Conservation (phyloP, 2,113 vertebrate genomes). For the Elephantulus edwardii region DNA sequence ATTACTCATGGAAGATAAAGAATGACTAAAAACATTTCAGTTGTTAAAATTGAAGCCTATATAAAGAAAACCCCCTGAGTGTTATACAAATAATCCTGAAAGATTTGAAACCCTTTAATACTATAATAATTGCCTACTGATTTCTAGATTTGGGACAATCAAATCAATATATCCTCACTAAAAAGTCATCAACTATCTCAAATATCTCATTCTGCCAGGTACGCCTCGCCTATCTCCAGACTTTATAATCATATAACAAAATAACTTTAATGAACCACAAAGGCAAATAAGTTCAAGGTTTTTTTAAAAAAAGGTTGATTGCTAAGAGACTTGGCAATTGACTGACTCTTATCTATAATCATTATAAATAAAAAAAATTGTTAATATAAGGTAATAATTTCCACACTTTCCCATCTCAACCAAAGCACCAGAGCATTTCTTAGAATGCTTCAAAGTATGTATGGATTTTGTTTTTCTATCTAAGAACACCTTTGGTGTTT, state of each 20-base stretch:
- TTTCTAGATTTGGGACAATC: background rate
- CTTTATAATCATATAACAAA: background rate
- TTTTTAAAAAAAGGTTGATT: slow-evolving; percentile 1
- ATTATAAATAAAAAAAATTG: background rate
- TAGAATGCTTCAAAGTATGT: background rate
- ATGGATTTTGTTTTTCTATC: background rate
- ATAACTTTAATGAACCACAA: background rate
- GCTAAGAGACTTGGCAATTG: background rate
- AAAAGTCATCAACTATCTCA: background rate
- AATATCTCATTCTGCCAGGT: background rate
- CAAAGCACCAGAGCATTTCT: background rate
- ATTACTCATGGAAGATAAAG: background rate
- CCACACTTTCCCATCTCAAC: background rate
- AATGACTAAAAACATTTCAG: background rate
- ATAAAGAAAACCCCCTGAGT: background rate
- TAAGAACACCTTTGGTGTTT: background rate
- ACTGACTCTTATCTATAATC: background rate
- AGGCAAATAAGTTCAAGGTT: background rate
- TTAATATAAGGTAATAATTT: background rate
- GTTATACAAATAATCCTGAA: background rate
- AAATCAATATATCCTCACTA: background rate
- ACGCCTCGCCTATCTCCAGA: background rate
- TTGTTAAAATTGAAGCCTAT: background rate
- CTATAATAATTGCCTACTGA: background rate
- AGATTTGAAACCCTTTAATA: background rate